phyloP scores from a whole-genome alignment of 1,140 invertebrate species.

The Seison nebaliae region DNA sequence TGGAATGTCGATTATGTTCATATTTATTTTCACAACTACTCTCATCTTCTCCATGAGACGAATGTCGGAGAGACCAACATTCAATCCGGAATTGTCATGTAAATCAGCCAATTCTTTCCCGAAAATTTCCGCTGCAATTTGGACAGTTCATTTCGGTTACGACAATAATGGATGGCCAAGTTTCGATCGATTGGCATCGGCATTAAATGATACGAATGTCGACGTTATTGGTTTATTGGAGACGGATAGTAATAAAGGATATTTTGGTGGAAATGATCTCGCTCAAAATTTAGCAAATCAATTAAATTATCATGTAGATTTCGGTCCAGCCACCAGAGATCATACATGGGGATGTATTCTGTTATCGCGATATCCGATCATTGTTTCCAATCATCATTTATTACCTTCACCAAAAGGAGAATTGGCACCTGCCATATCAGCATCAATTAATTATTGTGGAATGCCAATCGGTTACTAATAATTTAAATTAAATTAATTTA shows the following conservation, averaged over 20 bases:
- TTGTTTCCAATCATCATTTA: constrained; percentile 25
- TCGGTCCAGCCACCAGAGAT: constrained; percentile 26
- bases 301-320: constrained; percentile 27
- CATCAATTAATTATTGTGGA: constrained; percentile 24
- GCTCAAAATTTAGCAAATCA: constrained; percentile 25
- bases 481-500: too few relatives aligned
- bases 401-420: constrained; percentile 27
- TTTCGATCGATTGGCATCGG: constrained; percentile 20
- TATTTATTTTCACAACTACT: too few relatives aligned
- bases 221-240: constrained; percentile 27
- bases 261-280: constrained; percentile 28
- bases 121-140: constrained; percentile 22
- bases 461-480: constrained; percentile 20
- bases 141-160: constrained; percentile 30
- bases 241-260: constrained; percentile 28
- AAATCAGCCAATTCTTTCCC: constrained; percentile 13
- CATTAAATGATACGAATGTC: constrained; percentile 23
- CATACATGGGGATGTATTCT: constrained; percentile 28
- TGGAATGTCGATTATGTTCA: too few relatives aligned
- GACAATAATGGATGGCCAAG: constrained; percentile 29
- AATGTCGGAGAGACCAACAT: constrained; percentile 14
- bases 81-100: not conserved
- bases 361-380: constrained; percentile 27
- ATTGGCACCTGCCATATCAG: constrained; percentile 25
- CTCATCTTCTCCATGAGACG: too few relatives aligned